A percentile compares a stretch with the other conserved stretches of the same genome.
Conservation (phyloP, 2,797 vertebrate species). For the Bradypus variegatus region DNA sequence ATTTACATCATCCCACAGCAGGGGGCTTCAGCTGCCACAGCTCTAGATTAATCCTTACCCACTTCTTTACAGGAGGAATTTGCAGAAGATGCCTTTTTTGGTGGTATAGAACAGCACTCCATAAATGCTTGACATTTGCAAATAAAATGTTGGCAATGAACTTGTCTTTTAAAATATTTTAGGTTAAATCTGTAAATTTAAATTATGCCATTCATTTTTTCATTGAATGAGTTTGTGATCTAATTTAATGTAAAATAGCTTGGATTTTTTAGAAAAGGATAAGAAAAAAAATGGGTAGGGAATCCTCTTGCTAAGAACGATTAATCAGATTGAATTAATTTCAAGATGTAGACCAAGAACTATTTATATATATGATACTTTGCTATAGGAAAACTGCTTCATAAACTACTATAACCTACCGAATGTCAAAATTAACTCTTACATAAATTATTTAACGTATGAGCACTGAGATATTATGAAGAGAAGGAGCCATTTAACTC, state of each 20-base stretch:
- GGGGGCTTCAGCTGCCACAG: conserved; percentile 75
- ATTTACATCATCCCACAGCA: conserved; percentile 80
- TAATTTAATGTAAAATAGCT: neutral
- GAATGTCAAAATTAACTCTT: neutral
- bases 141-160: conserved; percentile 47
- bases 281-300: neutral
- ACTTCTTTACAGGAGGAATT: conserved; percentile 49
- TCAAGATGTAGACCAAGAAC: neutral
- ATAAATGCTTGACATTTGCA: conserved; percentile 61
- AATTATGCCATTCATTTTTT: neutral
- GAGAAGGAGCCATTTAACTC: neutral
- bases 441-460: neutral
- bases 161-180: conserved; percentile 54
- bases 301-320: neutral
- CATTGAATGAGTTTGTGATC: conserved; percentile 6
- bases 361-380: neutral
- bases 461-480: neutral
- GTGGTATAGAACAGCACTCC: conserved; percentile 53
- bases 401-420: neutral
- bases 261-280: neutral
- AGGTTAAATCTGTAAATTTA: conserved; percentile 46
- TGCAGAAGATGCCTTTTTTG: conserved; percentile 58
- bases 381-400: neutral
- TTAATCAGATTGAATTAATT: neutral
- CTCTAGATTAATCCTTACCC: conserved; percentile 68